These are phyloP conservation scores for Hyperoplus immaculatus DNA, from an alignment of 2,797 vertebrate genomes.

Conservation along the genomic window DNA sequence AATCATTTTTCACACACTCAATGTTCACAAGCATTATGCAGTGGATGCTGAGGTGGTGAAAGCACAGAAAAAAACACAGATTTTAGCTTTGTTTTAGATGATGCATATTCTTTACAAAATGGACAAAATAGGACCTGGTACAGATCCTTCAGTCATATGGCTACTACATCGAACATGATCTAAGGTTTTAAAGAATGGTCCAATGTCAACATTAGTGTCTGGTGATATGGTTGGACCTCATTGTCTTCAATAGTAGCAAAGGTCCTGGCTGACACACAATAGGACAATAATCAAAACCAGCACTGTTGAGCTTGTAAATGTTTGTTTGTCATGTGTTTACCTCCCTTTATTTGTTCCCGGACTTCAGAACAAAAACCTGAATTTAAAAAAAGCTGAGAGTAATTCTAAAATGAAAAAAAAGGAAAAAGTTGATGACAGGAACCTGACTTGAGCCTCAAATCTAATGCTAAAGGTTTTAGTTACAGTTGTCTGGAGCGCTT, in stretches of 20 bases:
- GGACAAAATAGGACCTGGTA: background rate
- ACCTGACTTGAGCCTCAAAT: background rate
- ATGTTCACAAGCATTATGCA: no score
- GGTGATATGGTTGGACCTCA: background rate
- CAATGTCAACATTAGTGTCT: background rate
- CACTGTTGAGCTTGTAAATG: background rate
- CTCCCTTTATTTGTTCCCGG: background rate
- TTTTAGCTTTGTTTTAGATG: background rate
- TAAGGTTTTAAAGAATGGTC: background rate
- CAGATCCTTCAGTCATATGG: background rate
- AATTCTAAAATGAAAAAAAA: background rate
- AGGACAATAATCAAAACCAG: background rate
- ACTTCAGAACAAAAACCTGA: background rate
- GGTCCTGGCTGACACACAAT: background rate
- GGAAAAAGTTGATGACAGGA: background rate
- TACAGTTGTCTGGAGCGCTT: constrained; percentile 23
- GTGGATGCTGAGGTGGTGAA: no score
- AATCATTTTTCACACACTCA: no score
- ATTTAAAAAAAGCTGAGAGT: constrained; percentile 6
- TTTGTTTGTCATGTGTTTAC: background rate
- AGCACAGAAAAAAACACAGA: background rate
- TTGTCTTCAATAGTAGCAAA: background rate
- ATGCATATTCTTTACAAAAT: background rate
- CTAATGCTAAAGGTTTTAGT: background rate
- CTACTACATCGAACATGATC: background rate